phyloP scores from a whole-genome alignment of 2,113 vertebrate species.

The Perognathus longimembris region DNA sequence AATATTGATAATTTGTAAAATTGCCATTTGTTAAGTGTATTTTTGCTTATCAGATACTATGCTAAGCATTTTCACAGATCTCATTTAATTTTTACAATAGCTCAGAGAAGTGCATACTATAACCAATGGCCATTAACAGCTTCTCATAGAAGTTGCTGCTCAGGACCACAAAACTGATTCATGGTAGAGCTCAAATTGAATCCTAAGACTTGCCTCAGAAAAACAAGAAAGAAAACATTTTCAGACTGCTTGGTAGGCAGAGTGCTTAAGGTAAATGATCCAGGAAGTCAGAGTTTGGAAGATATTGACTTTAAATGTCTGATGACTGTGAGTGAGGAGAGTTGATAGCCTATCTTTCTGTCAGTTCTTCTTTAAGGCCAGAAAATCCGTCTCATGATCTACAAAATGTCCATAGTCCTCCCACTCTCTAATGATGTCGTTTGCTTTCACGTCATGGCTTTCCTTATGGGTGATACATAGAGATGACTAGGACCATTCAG shows the following conservation, averaged over 20 bases:
- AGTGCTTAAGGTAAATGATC: background rate
- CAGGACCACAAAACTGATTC: background rate
- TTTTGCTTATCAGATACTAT: conserved; percentile 29
- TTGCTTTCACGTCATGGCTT: background rate
- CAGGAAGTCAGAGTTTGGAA: background rate
- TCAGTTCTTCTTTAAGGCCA: conserved; percentile 27
- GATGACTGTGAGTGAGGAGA: background rate
- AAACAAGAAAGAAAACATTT: conserved; percentile 28
- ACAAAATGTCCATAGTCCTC: background rate
- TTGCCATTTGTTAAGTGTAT: background rate
- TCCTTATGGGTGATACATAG: background rate
- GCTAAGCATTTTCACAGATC: background rate
- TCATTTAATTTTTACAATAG: conserved; percentile 45
- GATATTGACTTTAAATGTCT: background rate
- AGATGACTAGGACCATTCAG: background rate
- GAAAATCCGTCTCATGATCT: background rate
- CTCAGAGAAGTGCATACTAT: conserved; percentile 19
- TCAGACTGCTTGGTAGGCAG: background rate
- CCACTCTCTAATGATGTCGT: background rate
- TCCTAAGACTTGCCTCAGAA: conserved; percentile 14
- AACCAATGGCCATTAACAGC: conserved; percentile 26
- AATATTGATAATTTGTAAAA: background rate
- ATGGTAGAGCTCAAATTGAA: background rate
- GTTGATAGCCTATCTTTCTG: background rate
- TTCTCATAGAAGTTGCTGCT: conserved; percentile 22